Conservation (phyloP, 2,113 vertebrate genomes). For the Chroicocephalus ridibundus region DNA sequence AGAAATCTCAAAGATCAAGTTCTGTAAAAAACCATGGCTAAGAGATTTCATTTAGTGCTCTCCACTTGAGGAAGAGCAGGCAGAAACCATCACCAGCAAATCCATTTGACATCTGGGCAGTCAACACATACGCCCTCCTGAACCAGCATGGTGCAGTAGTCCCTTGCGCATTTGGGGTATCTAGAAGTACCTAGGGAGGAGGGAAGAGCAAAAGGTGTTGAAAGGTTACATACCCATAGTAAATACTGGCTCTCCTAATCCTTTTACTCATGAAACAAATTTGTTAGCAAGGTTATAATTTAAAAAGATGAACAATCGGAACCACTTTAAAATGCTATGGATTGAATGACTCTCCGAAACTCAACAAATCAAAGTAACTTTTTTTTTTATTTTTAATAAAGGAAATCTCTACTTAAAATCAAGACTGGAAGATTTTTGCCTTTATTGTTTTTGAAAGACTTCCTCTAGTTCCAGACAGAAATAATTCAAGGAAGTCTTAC, state of each 20-base stretch:
- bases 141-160: background rate
- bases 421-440: slow-evolving; percentile 26
- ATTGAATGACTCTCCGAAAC: background rate
- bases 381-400: slow-evolving; percentile 8
- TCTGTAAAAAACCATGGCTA: background rate
- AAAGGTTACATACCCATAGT: background rate
- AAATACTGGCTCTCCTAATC: background rate
- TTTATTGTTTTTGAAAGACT: slow-evolving; percentile 31
- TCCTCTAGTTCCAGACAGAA: slow-evolving; percentile 39
- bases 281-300: background rate
- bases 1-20: background rate
- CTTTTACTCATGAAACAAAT: background rate
- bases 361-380: background rate
- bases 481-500: slow-evolving; percentile 59
- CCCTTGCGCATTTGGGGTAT: background rate
- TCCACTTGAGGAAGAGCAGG: background rate
- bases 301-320: background rate
- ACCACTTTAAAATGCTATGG: background rate
- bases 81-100: background rate
- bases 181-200: background rate
- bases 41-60: background rate
- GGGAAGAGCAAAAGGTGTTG: background rate
- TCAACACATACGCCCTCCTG: background rate
- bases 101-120: background rate
- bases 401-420: slow-evolving; percentile 26